Evolutionary conservation across 2,113 vertebrate genomes (phyloP).

Genomic region (Sardina pilchardus): DNA sequence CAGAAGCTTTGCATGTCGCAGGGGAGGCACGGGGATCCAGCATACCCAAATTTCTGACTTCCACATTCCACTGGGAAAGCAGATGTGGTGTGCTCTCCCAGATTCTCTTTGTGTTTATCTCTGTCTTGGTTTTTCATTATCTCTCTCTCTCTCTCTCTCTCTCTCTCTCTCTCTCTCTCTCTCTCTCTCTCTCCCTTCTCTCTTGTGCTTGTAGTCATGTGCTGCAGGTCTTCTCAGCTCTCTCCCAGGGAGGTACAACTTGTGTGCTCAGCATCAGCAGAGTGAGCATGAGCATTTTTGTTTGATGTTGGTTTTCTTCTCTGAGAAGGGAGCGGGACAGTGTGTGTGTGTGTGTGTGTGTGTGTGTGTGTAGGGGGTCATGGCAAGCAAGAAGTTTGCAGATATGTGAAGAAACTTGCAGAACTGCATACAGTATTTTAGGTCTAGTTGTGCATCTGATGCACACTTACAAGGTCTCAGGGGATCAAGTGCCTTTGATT

Average conservation of each 20-base stretch:
- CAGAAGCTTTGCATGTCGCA: neutral
- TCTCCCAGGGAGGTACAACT: neutral
- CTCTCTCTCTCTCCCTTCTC: slow-evolving; percentile 23
- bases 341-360: neutral
- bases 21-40: neutral
- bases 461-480: too few relatives aligned
- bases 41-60: neutral
- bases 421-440: too few relatives aligned
- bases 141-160: neutral
- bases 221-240: neutral
- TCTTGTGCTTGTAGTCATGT: neutral
- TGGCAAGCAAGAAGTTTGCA: neutral
- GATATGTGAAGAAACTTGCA: too few relatives aligned
- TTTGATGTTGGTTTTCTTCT: neutral
- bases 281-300: neutral
- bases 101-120: neutral
- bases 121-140: neutral
- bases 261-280: neutral
- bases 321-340: neutral
- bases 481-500: neutral
- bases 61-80: neutral
- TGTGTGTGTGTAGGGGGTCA: neutral
- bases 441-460: too few relatives aligned
- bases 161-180: slow-evolving; percentile 12
- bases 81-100: neutral